These are phyloP conservation scores for Lasioglossum villosulum DNA, from an alignment of 2,888 invertebrate species.

Conservation along the genomic window DNA sequence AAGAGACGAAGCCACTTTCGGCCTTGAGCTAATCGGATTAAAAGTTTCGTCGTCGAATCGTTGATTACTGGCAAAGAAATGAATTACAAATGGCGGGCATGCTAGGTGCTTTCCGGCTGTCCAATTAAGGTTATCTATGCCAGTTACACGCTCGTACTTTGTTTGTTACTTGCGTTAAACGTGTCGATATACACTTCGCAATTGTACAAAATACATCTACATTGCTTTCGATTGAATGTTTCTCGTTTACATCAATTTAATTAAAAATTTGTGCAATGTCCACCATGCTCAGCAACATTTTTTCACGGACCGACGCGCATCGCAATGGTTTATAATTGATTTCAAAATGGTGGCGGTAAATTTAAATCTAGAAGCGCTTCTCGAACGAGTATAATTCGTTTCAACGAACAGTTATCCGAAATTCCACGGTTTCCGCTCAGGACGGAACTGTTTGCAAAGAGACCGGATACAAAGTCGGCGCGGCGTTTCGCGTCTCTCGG, in stretches of 20 bases:
- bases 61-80: constrained; percentile 48
- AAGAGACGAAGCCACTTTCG: constrained; percentile 49
- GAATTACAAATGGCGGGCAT: constrained; percentile 41
- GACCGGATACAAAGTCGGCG: constrained; percentile 26
- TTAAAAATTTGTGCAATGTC: neutral
- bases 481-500: constrained; percentile 5
- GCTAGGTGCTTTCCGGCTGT: neutral
- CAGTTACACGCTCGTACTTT: neutral
- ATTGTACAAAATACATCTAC: neutral
- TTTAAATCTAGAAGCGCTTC: neutral
- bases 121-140: neutral
- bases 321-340: neutral
- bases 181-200: neutral
- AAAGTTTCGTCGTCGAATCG: constrained; percentile 54
- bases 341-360: neutral
- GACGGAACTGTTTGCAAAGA: constrained; percentile 8
- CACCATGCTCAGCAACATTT: neutral
- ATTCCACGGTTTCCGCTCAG: neutral
- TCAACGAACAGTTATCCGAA: neutral
- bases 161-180: neutral
- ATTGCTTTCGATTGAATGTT: neutral
- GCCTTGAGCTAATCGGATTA: constrained; percentile 61
- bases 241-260: neutral
- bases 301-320: neutral
- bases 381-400: neutral